Percentiles rank a stretch among this genome's conserved stretches.
These are phyloP conservation scores for Caligus rogercresseyi DNA, from an alignment of 1,140 invertebrate species.

Conservation along the genomic window DNA sequence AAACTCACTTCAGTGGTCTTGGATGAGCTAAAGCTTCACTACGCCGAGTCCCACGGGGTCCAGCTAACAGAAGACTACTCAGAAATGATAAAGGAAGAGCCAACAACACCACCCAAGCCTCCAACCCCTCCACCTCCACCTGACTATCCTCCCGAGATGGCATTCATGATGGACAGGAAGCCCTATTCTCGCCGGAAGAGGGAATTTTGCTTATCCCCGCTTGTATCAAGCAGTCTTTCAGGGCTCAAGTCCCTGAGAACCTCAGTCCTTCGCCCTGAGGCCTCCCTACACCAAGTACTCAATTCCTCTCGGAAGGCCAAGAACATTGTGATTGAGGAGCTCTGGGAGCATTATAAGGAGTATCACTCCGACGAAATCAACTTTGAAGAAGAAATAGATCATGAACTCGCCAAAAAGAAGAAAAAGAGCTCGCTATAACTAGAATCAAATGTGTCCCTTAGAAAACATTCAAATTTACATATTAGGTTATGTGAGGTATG, in stretches of 20 bases:
- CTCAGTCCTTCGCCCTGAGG: background rate
- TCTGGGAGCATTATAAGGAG: background rate
- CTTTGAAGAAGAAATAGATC: no score
- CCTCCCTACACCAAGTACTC: background rate
- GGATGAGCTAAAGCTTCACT: background rate
- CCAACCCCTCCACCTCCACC: background rate
- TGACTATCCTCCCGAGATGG: background rate
- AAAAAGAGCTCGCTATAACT: no score
- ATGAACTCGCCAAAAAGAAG: no score
- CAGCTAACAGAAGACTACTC: background rate
- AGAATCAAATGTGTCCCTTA: no score
- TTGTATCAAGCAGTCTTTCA: background rate
- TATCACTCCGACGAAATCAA: no score
- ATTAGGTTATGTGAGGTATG: no score
- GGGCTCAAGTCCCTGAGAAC: background rate
- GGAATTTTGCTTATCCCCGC: no score
- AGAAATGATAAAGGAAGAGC: background rate
- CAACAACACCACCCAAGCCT: background rate
- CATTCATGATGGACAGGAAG: no score
- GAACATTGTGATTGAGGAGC: background rate
- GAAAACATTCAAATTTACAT: no score
- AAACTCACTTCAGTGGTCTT: background rate
- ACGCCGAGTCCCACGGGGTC: background rate
- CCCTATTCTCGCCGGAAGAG: no score
- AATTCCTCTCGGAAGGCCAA: background rate